Evolutionary conservation across 2,888 invertebrate genomes (phyloP).

Genomic region (Baronia brevicornis): DNA sequence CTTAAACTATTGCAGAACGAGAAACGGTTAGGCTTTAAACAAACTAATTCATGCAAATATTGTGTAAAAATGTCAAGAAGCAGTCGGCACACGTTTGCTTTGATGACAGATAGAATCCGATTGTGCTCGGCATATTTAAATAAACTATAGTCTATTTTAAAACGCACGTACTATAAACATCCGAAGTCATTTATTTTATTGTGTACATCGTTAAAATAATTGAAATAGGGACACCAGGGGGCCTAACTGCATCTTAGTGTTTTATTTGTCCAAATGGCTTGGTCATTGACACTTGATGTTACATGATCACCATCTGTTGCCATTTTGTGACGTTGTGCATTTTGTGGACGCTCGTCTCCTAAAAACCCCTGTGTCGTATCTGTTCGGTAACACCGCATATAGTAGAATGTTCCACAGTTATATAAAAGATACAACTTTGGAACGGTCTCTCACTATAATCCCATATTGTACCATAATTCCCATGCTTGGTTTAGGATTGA

Average conservation of each 20-base stretch:
- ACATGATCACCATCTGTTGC: no score
- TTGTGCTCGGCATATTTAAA: slow-evolving; percentile 6
- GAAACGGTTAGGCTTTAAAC: slow-evolving; percentile 31
- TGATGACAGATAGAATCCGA: slow-evolving; percentile 9
- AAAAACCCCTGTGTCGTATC: no score
- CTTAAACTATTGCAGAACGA: slow-evolving; percentile 12
- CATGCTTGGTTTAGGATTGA: no score
- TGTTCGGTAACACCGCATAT: no score
- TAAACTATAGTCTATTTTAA: slow-evolving; percentile 4
- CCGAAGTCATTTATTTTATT: slow-evolving; percentile 1
- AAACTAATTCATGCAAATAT: slow-evolving; percentile 50
- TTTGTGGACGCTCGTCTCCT: no score
- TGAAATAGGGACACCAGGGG: slow-evolving; percentile 2
- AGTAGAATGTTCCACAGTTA: no score
- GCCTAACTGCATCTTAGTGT: slow-evolving; percentile 5
- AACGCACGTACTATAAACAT: neutral
- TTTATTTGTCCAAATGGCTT: no score
- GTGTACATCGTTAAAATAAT: slow-evolving; percentile 2
- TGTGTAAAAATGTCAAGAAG: slow-evolving; percentile 30
- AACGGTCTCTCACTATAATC: no score
- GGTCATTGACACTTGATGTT: no score
- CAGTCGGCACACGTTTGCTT: slow-evolving; percentile 16
- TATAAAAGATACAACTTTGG: no score
- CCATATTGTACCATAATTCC: no score
- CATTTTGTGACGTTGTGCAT: no score